phyloP scores from a whole-genome alignment of 2,113 vertebrate genomes.

The Anhinga rufa region DNA sequence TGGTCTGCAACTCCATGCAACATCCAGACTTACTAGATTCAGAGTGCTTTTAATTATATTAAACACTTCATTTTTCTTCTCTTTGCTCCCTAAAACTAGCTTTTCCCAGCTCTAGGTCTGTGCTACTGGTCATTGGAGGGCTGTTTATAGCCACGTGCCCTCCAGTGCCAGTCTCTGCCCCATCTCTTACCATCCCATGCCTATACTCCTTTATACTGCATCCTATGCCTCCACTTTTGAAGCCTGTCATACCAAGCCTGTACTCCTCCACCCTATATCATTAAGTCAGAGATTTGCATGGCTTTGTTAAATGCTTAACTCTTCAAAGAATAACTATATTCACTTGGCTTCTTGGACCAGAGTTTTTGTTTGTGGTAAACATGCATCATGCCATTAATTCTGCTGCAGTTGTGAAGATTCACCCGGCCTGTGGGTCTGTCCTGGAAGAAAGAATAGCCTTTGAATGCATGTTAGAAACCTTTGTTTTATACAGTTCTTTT shows the following conservation, averaged over 20 bases:
- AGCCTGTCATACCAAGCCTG: background rate
- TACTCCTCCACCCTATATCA: background rate
- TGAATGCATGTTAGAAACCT: background rate
- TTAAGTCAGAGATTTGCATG: background rate
- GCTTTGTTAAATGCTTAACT: background rate
- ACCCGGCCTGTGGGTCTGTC: background rate
- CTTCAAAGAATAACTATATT: background rate
- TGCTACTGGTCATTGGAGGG: background rate
- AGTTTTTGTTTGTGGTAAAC: background rate
- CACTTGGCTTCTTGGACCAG: background rate
- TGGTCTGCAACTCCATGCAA: rapidly evolving
- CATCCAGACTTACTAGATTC: background rate
- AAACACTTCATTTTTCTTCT: background rate
- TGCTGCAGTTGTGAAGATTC: background rate
- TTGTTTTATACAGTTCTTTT: background rate
- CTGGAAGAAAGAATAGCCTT: background rate
- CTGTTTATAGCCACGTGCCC: rapidly evolving
- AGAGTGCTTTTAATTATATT: background rate
- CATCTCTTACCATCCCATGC: too few relatives aligned
- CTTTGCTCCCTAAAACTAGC: background rate
- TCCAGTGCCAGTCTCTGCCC: background rate
- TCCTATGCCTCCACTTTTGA: background rate
- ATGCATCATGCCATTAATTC: background rate
- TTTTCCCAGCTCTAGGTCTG: background rate
- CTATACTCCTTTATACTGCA: too few relatives aligned